phyloP scores from a whole-genome alignment of 2,888 invertebrate genomes.

The Andrena bicolor region DNA sequence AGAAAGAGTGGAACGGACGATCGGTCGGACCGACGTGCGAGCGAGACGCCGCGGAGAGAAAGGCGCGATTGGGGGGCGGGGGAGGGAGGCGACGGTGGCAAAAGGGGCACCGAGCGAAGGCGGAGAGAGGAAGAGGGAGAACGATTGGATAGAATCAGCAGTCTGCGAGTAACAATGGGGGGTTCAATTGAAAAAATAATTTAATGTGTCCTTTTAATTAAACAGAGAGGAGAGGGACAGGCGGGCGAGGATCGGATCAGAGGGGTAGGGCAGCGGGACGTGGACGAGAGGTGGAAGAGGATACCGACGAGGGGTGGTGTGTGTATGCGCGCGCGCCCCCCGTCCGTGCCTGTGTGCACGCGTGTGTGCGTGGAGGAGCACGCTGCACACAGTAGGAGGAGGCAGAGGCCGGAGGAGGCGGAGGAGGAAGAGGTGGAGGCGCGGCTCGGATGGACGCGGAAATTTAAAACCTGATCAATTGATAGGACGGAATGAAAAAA shows the following conservation, averaged over 20 bases:
- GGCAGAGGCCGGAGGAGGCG: slow-evolving; percentile 70
- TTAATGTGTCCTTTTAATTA: slow-evolving; percentile 85
- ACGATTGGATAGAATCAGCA: slow-evolving; percentile 84
- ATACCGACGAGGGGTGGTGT: slow-evolving; percentile 56
- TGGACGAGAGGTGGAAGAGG: slow-evolving; percentile 74
- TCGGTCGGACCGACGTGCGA: slow-evolving; percentile 58
- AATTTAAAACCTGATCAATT: slow-evolving; percentile 86
- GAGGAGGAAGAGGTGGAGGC: slow-evolving; percentile 82
- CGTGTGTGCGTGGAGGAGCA: slow-evolving; percentile 59
- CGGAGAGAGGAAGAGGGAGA: slow-evolving; percentile 68
- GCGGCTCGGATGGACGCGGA: slow-evolving; percentile 85
- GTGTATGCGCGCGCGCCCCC: too few species aligned
- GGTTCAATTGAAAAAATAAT: slow-evolving; percentile 85
- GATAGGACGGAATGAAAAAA: slow-evolving; percentile 85
- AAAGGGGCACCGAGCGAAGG: slow-evolving; percentile 40
- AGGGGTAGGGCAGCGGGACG: slow-evolving; percentile 41
- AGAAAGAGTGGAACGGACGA: slow-evolving; percentile 64
- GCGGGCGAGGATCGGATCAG: slow-evolving; percentile 76
- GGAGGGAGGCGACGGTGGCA: slow-evolving; percentile 1
- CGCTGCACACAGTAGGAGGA: slow-evolving; percentile 57
- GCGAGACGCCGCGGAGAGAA: slow-evolving; percentile 48
- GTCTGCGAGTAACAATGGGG: slow-evolving; percentile 84
- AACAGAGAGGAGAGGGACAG: slow-evolving; percentile 81
- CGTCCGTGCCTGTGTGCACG: slow-evolving; percentile 54
- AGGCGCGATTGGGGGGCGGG: slow-evolving; percentile 3